A percentile compares a stretch with the other conserved stretches of the same genome.
phyloP scores from a whole-genome alignment of 2,888 invertebrate species.

The Eristalis tenax region DNA sequence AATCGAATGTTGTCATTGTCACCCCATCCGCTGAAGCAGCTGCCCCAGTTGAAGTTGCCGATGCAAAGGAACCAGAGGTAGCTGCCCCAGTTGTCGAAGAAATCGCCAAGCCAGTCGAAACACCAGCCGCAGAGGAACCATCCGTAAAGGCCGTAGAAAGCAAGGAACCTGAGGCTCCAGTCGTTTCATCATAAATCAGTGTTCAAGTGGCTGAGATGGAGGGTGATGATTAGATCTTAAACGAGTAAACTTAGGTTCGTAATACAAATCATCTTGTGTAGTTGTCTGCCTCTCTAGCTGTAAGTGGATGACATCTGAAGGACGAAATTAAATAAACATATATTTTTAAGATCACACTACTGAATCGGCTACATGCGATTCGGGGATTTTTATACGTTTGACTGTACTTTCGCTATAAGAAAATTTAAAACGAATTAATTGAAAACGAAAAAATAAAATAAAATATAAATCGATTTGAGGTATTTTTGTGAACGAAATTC shows the following conservation, averaged over 20 bases:
- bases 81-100: background rate
- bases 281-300: background rate
- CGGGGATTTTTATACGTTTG: background rate
- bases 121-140: background rate
- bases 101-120: background rate
- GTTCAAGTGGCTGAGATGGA: slow-evolving; percentile 12
- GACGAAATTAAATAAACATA: background rate
- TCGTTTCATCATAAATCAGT: slow-evolving; percentile 16
- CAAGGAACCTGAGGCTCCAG: slow-evolving; percentile 16
- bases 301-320: background rate
- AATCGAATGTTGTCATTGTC: slow-evolving; percentile 55
- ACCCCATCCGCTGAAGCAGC: slow-evolving; percentile 46
- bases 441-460: slow-evolving; percentile 8
- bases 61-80: background rate
- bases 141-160: background rate
- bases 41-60: background rate
- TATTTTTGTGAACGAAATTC: background rate
- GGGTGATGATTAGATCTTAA: slow-evolving; percentile 20
- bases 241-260: background rate
- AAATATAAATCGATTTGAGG: background rate
- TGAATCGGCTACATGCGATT: background rate
- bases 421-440: slow-evolving; percentile 5
- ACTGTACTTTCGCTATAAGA: background rate
- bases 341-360: background rate
- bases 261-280: background rate